Percentiles rank a stretch among this genome's conserved stretches.
phyloP scores from a whole-genome alignment of 2,113 vertebrate genomes.

The Daboia siamensis region DNA sequence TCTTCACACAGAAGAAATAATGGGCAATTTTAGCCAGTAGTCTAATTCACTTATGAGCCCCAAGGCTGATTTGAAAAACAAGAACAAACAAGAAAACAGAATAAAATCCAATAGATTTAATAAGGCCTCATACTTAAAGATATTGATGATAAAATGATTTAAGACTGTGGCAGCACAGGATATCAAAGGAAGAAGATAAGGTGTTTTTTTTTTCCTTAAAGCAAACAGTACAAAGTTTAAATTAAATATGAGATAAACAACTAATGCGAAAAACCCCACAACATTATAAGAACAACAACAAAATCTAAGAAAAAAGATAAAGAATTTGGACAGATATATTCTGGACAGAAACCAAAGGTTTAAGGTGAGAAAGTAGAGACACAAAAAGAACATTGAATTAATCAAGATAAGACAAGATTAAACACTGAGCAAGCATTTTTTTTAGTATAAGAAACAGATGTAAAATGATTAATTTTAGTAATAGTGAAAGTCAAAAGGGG shows the following conservation, averaged over 20 bases:
- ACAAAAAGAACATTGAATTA: background rate
- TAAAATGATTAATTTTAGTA: slow-evolving; percentile 23
- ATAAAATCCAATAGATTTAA: background rate
- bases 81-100: background rate
- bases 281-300: background rate
- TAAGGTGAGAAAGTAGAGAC: slow-evolving; percentile 1
- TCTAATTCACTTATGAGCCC: background rate
- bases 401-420: slow-evolving; percentile 19
- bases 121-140: background rate
- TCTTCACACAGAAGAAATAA: background rate
- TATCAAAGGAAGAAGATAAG: background rate
- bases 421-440: slow-evolving; percentile 17
- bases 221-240: background rate
- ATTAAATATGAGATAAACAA: background rate
- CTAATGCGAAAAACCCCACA: background rate
- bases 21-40: background rate
- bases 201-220: background rate
- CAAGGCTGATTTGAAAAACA: background rate
- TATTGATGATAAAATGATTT: background rate
- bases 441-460: slow-evolving; percentile 21
- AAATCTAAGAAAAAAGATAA: background rate
- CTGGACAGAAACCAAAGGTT: slow-evolving; percentile 8
- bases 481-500: background rate
- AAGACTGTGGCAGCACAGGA: background rate
- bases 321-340: background rate